A percentile compares a stretch with the other conserved stretches of the same genome.
Conservation (phyloP, 1,140 invertebrate genomes). For the Drosophila watanabei region DNA sequence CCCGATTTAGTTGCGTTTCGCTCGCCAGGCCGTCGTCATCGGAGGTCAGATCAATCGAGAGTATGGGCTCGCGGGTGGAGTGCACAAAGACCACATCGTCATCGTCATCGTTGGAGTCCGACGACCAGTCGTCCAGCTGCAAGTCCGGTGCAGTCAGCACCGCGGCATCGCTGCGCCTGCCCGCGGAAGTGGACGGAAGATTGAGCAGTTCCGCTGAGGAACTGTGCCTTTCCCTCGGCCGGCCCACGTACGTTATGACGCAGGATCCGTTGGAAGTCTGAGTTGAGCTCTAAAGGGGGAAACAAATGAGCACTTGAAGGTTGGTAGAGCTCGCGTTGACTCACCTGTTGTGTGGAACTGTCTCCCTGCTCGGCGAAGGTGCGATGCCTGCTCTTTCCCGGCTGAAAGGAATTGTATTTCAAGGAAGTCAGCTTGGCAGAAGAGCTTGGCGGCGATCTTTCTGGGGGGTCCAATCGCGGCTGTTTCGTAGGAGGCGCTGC, state of each 20-base stretch:
- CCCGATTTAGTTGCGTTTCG: slow-evolving; percentile 17
- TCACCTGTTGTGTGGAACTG: slow-evolving; percentile 23
- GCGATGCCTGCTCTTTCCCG: slow-evolving; percentile 62
- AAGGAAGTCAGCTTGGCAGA: slow-evolving; percentile 48
- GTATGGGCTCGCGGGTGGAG: slow-evolving; percentile 80
- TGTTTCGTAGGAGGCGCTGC: slow-evolving; percentile 18
- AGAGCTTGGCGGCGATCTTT: neutral
- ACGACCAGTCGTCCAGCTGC: slow-evolving; percentile 91
- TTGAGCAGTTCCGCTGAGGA: slow-evolving; percentile 30
- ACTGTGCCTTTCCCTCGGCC: slow-evolving; percentile 57
- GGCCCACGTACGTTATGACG: slow-evolving; percentile 75
- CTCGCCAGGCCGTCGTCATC: slow-evolving; percentile 69
- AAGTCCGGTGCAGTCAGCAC: slow-evolving; percentile 91
- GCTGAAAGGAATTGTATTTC: slow-evolving; percentile 66
- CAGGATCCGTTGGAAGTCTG: slow-evolving; percentile 53
- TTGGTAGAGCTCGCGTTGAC: neutral
- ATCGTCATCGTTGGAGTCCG: slow-evolving; percentile 88
- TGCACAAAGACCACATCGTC: slow-evolving; percentile 86
- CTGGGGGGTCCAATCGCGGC: slow-evolving; percentile 29
- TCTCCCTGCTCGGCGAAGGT: slow-evolving; percentile 54
- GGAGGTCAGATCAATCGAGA: slow-evolving; percentile 80
- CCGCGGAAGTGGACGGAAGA: slow-evolving; percentile 64
- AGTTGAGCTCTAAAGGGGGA: neutral
- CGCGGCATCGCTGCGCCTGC: slow-evolving; percentile 64
- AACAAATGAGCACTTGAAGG: too few relatives aligned